Conservation (phyloP, 2,888 invertebrate species). For the Ophion ventricosus region DNA sequence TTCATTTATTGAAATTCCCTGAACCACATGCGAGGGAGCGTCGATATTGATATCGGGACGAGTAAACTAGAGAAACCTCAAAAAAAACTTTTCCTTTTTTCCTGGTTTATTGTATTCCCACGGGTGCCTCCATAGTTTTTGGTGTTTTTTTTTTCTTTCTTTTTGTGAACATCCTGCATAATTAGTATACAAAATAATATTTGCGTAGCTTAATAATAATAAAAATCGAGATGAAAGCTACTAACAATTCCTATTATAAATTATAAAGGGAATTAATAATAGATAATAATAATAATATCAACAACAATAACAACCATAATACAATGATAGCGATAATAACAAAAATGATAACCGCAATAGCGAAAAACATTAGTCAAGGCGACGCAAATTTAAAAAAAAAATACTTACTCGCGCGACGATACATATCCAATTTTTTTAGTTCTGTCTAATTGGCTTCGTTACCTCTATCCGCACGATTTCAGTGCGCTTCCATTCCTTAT, state of each 20-base stretch:
- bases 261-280: neutral
- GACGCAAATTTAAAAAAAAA: neutral
- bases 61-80: neutral
- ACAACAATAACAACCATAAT: neutral
- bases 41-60: neutral
- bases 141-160: too few relatives aligned
- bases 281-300: neutral
- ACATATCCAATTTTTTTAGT: neutral
- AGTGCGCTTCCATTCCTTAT: neutral
- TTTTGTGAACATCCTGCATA: too few relatives aligned
- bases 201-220: too few relatives aligned
- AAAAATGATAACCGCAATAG: neutral
- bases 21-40: slow-evolving; percentile 37
- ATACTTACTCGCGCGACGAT: neutral
- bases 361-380: neutral
- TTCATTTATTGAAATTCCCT: slow-evolving; percentile 74
- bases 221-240: too few relatives aligned
- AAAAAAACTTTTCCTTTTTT: neutral
- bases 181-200: too few relatives aligned
- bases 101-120: neutral
- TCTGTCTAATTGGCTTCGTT: neutral
- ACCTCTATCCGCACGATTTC: neutral
- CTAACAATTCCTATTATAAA: too few relatives aligned
- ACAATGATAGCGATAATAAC: neutral
- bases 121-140: neutral